phyloP scores from a whole-genome alignment of 2,888 invertebrate genomes.

The Protonemura montana region DNA sequence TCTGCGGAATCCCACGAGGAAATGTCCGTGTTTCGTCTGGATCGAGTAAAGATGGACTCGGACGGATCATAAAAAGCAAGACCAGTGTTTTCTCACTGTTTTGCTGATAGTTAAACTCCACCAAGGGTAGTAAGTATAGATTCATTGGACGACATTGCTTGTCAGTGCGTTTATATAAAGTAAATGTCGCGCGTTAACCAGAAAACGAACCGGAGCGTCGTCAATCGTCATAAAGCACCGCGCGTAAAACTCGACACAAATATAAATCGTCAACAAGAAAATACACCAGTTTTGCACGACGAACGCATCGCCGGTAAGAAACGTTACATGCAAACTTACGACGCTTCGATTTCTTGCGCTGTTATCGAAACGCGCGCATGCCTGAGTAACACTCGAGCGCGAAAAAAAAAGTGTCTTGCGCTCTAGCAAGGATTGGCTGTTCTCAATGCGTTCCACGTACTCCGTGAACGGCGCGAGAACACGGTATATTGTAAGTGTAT shows the following conservation, averaged over 20 bases:
- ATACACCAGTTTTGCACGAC: not conserved
- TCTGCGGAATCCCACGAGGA: not conserved
- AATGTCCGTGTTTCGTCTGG: not conserved
- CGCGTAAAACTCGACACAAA: not conserved
- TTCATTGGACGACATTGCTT: not conserved
- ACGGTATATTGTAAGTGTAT: constrained; percentile 33
- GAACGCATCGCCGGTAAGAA: not conserved
- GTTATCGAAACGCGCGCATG: not conserved
- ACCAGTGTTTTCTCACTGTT: constrained; percentile 7
- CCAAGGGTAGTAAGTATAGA: not conserved
- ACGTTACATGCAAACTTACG: constrained; percentile 5
- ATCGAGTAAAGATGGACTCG: not conserved
- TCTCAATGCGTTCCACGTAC: constrained; percentile 13
- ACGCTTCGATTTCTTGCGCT: not conserved
- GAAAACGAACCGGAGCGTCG: not conserved
- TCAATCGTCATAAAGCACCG: not conserved
- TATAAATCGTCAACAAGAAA: constrained; percentile 2
- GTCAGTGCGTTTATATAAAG: constrained; percentile 1
- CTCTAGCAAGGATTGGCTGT: not conserved
- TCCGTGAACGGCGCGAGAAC: constrained; percentile 23
- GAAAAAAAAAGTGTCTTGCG: not conserved
- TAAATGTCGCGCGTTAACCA: not conserved
- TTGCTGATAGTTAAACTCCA: not conserved
- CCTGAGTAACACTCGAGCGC: not conserved
- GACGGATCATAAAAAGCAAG: not conserved